Evolutionary conservation across 1,140 invertebrate species (phyloP).

Genomic region (Magallana gigas): DNA sequence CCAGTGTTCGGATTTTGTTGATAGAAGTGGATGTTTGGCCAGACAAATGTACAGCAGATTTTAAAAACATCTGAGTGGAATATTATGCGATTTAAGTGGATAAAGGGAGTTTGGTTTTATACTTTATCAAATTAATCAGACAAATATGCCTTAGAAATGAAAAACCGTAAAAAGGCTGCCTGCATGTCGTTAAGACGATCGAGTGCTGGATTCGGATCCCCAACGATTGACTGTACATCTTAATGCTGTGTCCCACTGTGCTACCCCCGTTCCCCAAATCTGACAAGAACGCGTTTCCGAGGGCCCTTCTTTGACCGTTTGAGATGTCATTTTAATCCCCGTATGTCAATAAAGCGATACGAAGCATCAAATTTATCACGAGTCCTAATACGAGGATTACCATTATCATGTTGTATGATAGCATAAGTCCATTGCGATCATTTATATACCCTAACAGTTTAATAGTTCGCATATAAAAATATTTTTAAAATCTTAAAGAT

Average conservation of each 20-base stretch:
- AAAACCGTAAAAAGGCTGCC: not conserved
- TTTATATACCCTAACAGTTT: constrained; percentile 28
- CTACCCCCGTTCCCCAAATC: not conserved
- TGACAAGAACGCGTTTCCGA: not conserved
- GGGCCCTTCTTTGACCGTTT: not conserved
- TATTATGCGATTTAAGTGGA: not conserved
- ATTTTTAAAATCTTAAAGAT: not conserved
- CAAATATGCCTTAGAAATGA: not conserved
- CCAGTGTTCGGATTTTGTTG: constrained; percentile 5
- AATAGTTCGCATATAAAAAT: constrained; percentile 28
- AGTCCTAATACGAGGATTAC: not conserved
- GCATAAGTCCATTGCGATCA: constrained; percentile 16
- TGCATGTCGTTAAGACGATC: not conserved
- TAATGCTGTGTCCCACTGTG: not conserved
- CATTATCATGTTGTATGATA: constrained; percentile 14
- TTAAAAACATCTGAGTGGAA: not conserved
- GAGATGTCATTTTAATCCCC: constrained; percentile 7
- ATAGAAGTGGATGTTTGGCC: not conserved
- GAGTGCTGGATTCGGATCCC: not conserved
- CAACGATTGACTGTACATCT: not conserved
- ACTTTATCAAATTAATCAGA: not conserved
- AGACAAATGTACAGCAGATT: not conserved
- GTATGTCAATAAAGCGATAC: constrained; percentile 23
- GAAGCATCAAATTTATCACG: constrained; percentile 19
- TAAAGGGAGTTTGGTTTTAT: not conserved